Evolutionary conservation across 2,797 vertebrate genomes (phyloP).

Genomic region (Gymnothorax javanicus): DNA sequence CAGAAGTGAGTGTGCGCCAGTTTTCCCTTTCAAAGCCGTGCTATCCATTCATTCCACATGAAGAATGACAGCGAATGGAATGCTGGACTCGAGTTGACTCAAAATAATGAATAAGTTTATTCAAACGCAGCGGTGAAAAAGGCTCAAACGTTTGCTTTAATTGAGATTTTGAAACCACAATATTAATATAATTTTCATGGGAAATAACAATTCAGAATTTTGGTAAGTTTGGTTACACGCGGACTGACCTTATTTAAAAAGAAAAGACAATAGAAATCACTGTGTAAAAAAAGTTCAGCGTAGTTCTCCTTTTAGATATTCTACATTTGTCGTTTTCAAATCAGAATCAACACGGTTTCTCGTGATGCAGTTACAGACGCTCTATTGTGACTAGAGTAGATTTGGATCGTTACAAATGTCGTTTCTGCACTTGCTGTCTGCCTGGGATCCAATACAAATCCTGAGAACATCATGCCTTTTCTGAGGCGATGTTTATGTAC

Average conservation of each 20-base stretch:
- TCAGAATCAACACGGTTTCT: not conserved
- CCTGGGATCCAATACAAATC: not conserved
- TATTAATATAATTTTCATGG: constrained; percentile 26
- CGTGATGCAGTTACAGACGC: not conserved
- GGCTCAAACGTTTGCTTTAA: not conserved
- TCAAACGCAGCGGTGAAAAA: not conserved
- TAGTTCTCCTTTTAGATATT: not conserved
- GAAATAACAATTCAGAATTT: constrained; percentile 51
- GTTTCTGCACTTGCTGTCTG: not conserved
- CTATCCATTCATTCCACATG: not conserved
- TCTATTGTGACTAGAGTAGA: not conserved
- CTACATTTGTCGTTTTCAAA: not conserved
- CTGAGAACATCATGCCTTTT: not conserved
- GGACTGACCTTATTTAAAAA: constrained; percentile 51
- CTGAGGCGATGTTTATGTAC: not conserved
- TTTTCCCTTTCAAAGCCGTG: not conserved
- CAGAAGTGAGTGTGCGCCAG: not conserved
- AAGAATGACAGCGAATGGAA: not conserved
- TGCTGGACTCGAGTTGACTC: not conserved
- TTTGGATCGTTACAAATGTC: constrained; percentile 1
- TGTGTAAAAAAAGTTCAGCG: too few relatives aligned
- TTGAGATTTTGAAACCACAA: not conserved
- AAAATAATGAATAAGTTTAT: not conserved
- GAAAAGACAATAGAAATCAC: constrained; percentile 76
- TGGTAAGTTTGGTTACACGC: not conserved